phyloP scores from a whole-genome alignment of 2,797 vertebrate genomes.

The Cryptoblepharus egeriae region DNA sequence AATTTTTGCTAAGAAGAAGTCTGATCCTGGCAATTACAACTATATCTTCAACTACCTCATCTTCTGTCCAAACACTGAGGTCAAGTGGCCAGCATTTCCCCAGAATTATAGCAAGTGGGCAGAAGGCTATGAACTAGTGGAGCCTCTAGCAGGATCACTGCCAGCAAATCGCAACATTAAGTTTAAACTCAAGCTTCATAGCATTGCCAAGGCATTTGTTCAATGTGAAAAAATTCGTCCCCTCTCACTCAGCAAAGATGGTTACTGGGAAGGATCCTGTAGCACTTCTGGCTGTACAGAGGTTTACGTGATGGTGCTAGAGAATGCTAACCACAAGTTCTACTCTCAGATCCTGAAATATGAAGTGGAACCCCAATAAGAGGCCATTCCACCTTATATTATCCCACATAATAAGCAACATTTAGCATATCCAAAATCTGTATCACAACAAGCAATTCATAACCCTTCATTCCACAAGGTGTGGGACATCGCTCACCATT shows the following conservation, averaged over 20 bases:
- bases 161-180: slow-evolving; percentile 75
- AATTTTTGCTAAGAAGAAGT: slow-evolving; percentile 79
- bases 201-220: slow-evolving; percentile 78
- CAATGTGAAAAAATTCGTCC: slow-evolving; percentile 71
- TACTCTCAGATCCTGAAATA: slow-evolving; percentile 79
- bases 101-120: slow-evolving; percentile 77
- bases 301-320: slow-evolving; percentile 78
- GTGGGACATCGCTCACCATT: neutral
- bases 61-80: slow-evolving; percentile 76
- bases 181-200: slow-evolving; percentile 80
- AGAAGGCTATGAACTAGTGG: slow-evolving; percentile 78
- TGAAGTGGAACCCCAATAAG: slow-evolving; percentile 73
- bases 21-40: slow-evolving; percentile 73
- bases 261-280: slow-evolving; percentile 82
- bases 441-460: neutral
- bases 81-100: slow-evolving; percentile 81
- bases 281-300: slow-evolving; percentile 78
- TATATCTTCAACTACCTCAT: slow-evolving; percentile 84
- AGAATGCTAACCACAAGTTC: slow-evolving; percentile 77
- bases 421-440: slow-evolving; percentile 27
- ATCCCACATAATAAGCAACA: neutral
- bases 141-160: slow-evolving; percentile 79
- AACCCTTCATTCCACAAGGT: neutral
- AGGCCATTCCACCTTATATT: neutral
- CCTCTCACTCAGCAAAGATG: slow-evolving; percentile 72